Evolutionary conservation across 2,888 invertebrate genomes (phyloP), one percentile per base, ranked within the genome.

Genomic region (Rosalia funebris): DNA sequence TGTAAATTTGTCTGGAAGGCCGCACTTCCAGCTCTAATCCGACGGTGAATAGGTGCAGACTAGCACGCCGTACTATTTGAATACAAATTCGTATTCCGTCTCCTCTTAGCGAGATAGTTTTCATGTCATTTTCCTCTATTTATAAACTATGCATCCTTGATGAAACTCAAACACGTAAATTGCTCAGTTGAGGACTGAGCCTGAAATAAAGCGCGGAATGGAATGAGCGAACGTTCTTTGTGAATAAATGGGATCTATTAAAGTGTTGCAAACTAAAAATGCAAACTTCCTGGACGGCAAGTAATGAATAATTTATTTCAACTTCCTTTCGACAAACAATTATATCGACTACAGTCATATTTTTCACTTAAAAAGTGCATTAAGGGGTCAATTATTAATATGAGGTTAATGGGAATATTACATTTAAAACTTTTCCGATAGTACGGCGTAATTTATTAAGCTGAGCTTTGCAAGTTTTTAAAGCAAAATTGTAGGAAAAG

Each of bases 41-140:
- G 36, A 15, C 10, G 17, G 44, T 12, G 44, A 44, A 54, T 54
- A 44, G 54, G 44, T 41, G 44, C 44, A 19, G n/a, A 19, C 44
- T 39, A 16, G 25, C 11, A 31, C 48, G 57, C 16, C 37, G 32
- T 41, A 4, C 48, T 25, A 39, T 57, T 57, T 57, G 41, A 57
- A 32, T 39, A 41, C 48, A 41, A 57, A 57, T 57, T 44, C 37
- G 44, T 36, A 44, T 42, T 36, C 42, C 31, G 42, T 9, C 1
- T 15, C 16, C 44, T 19, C n/a, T 3, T 25, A 20, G 50, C 37
- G 12, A 39, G 50, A 50, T 50, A 50, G 39, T 50, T 50, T 50
- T 50, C 50, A 31, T 39, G 50, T 41, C 37, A 50, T 50, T 50
- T 25, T 50, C n/a, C 50, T 39, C 25, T 50, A 50, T 50, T 50